Percentiles rank a stretch among this genome's conserved stretches.
phyloP scores from a whole-genome alignment of 2,113 vertebrate species.

The Mus spicilegus region DNA sequence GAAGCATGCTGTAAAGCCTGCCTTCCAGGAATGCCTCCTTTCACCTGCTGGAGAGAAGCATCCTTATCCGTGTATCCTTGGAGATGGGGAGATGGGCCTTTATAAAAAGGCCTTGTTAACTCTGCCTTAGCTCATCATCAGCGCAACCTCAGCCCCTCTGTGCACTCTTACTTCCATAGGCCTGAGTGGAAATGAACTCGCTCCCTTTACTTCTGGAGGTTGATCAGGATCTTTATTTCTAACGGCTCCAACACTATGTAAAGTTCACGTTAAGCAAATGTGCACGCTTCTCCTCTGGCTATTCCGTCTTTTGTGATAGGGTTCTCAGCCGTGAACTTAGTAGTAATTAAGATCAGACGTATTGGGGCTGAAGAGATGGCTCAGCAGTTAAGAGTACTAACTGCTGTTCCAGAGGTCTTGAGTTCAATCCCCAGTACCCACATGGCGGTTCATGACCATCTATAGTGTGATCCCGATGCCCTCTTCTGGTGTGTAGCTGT shows the following conservation, averaged over 20 bases:
- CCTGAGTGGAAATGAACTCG: neutral
- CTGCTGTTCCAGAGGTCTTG: too few relatives aligned
- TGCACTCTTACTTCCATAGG: neutral
- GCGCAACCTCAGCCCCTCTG: neutral
- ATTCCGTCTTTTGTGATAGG: neutral
- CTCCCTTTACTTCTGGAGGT: neutral
- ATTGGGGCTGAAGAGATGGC: too few relatives aligned
- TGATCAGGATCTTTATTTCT: neutral
- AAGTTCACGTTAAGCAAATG: neutral
- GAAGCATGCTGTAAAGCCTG: neutral
- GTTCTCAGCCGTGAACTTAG: neutral
- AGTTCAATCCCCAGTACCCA: too few relatives aligned
- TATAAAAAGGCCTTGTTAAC: neutral
- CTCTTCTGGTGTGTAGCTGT: too few relatives aligned
- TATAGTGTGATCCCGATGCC: too few relatives aligned
- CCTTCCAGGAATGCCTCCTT: neutral
- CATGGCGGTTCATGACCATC: too few relatives aligned
- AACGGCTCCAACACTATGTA: neutral
- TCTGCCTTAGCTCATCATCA: too few relatives aligned
- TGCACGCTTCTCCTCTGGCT: neutral
- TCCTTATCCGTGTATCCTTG: neutral
- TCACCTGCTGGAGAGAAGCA: neutral
- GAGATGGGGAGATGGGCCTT: neutral
- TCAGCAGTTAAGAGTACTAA: too few relatives aligned
- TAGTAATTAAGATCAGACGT: neutral